Percentiles rank a stretch among this genome's conserved stretches.
phyloP scores from a whole-genome alignment of 2,113 vertebrate species.

The Tricholaema leucomelas region DNA sequence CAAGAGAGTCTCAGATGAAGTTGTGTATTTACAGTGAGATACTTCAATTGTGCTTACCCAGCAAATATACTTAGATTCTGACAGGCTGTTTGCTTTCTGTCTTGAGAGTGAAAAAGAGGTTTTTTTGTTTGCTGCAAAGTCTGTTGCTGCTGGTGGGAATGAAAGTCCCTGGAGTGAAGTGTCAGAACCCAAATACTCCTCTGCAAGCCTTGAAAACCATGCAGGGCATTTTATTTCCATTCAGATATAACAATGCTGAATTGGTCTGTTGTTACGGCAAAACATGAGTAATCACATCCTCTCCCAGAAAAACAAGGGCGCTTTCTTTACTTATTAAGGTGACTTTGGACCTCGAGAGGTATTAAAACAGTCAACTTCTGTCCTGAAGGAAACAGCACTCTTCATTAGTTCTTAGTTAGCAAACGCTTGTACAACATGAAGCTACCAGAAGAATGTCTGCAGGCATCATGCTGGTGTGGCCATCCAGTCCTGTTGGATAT shows the following conservation, averaged over 20 bases:
- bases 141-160: not conserved
- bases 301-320: not conserved
- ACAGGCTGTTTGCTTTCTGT: not conserved
- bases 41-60: not conserved
- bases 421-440: not conserved
- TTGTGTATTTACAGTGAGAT: not conserved
- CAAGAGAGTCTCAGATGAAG: not conserved
- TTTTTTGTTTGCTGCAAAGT: not conserved
- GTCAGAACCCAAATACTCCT: not conserved
- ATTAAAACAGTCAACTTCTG: not conserved
- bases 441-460: not conserved
- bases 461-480: not conserved
- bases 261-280: not conserved
- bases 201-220: not conserved
- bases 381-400: not conserved
- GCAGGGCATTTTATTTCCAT: not conserved
- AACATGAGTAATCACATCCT: not conserved
- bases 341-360: not conserved
- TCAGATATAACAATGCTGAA: not conserved
- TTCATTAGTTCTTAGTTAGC: not conserved
- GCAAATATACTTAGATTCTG: not conserved
- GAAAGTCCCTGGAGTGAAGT: not conserved
- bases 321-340: not conserved
- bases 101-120: not conserved
- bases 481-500: not conserved